Base-by-base conservation (phyloP, 2,113 vertebrate species). In the Otocyon megalotis region DNA sequence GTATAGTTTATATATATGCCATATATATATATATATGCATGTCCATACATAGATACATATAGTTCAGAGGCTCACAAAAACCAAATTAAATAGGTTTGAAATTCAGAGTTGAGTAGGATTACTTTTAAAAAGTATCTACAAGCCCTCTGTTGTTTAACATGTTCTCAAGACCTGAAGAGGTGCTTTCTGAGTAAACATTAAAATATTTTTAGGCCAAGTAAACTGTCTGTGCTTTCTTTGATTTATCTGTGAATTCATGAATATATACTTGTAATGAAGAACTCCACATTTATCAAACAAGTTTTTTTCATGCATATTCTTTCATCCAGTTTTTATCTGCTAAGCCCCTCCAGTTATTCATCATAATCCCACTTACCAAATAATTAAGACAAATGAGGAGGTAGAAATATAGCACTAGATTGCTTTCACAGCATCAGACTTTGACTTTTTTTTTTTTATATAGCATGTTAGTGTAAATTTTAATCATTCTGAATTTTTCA, bases 381-480 rank as follows among this genome's bases (percentile, higher is more conserved):
- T 98, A 98, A 98, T 99, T 99, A 99, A 99, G 99, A 99, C 99
- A 99, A 98, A 98, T 98, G 98, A 99, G 98, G 98, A 99, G 98
- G 99, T 99, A 99, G 99, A 98, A 98, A 98, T 99, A 99, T 97
- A 99, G 99, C 97, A 98, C 98, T 98, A 98, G 98, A 98, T 98
- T 98, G 98, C 98, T 98, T 99, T 99, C 99, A 99, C 98, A 99
- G 98, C 99, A 98, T 99, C 98, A 96, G 97, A 98, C 98, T 98
- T 96, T 32, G 98, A 98, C 97, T 96, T 98, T 98, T 96, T 43
- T 71, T 76, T 98, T 98, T 94, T 98, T n/a, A n/a, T n/a, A 98
- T 96, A 99, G 98, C 98, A 98, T 97, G 97, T 98, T 98, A 98
- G 98, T 98, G 97, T 99, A 98, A 97, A 94, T 98, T 98, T 98